Base-by-base conservation (phyloP, 2,113 vertebrate species). In the Coturnix japonica region DNA sequence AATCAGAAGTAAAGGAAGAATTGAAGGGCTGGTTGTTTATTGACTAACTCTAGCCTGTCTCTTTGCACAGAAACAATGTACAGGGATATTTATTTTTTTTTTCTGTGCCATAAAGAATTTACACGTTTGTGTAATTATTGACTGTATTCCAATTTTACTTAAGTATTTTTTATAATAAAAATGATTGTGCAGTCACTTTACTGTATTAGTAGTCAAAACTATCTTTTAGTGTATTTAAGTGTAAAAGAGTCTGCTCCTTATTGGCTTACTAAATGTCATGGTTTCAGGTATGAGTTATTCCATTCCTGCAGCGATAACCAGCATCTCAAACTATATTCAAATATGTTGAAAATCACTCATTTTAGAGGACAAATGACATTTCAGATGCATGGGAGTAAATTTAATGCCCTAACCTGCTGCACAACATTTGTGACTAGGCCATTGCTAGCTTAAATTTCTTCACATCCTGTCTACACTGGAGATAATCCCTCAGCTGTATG, bases 131-230 rank as follows among this genome's bases (percentile, higher is more conserved):
- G 35, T 93, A 63, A 87, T 66, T 96, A 91, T 74, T 81, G 46
- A 63, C 6, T 77, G 43, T 82, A 89, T 93, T 89, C 46, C 65
- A 90, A 51, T 82, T 91, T 92, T 64, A 87, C 7, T 4, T 72
- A 81, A 88, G 81, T 39, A 54, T 96, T 96, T 96, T 96, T 96
- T 95, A 81, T 96, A 95, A 95, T 93, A 94, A 96, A 96, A 93
- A 15, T 80, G 41, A 76, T 65, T 35, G 8, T 89, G 89, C 16
- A 73, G 61, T 86, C 59, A 67, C 71, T 92, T 92, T 95, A 92
- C 78, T 82, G 70, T 69, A 66, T 81, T 70, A 57, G 85, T 46
- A 13, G 65, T 83, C 28, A 47, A 76, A 80, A 89, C 6, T 74
- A 9, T 90, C 56, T 59, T 65, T 79, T 20, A 53, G 7, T 74